Base-by-base conservation (phyloP, 2,888 invertebrate species). In the Drosophila silvestris region DNA sequence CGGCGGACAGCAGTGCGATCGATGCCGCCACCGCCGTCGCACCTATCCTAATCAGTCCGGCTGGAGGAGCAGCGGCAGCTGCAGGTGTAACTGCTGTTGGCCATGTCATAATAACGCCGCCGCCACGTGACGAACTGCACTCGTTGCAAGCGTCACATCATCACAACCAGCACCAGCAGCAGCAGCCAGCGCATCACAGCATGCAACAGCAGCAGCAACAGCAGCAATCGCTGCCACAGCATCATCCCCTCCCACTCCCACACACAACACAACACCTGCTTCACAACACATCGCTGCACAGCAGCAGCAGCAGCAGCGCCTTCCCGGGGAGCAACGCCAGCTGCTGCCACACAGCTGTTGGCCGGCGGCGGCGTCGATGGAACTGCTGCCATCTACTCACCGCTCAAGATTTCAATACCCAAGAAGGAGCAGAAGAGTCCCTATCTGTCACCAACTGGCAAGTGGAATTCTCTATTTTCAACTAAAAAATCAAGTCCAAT, bases 361-460 rank as follows among this genome's bases (percentile, higher is more conserved):
- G 33, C 30, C 54, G 54, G 37, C 5, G 37, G 56, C 62, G 85
- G 68, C 58, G 83, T 89, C 70, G 93, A 93, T 77, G 91, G 91
- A 77, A 84, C 92, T 79, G 92, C 92, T 79, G 92, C 93, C 81
- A 93, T 93, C 77, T 94, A 93, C 83, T 92, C 93, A 74, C 94
- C 94, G 78, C 88, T 94, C 66, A 93, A 94, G 82, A 94, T 94
- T 83, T 92, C 93, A 78, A 94, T 94, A 92, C 94, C 94, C 70
- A 93, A 93, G 85, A 92, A 92, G 79, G 94, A 93, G 80, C 93
- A 93, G 65, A 94, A 96, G 91, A 98, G 98, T 93, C 98, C 98
- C 39, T 97, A 97, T 92, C 97, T 98, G 51, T 98, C 98, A 70
- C 98, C 98, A 70, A 98, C 98, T 73, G 98, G 97, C 94, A 94